Percentiles rank a stretch among this genome's conserved stretches.
Conservation (phyloP, 2,797 vertebrate species). For the Telmatherina bonti region DNA sequence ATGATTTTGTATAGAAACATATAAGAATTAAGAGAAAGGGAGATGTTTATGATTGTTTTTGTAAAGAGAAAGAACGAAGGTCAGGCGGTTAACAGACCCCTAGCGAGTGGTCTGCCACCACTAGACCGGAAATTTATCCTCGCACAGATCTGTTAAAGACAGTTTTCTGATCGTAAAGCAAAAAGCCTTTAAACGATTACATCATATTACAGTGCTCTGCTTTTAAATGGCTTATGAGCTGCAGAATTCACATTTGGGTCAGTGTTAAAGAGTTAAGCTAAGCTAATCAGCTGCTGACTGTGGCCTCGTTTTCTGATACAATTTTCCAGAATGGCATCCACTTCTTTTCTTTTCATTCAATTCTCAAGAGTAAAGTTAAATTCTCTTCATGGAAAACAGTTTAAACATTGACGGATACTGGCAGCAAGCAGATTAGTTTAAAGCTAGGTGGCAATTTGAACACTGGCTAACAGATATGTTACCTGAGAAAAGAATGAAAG, state of each 20-base stretch:
- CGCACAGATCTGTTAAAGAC: too few relatives aligned
- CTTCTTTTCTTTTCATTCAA: neutral
- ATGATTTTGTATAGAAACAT: too few relatives aligned
- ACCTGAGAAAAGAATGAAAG: slow-evolving; percentile 2
- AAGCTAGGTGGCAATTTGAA: neutral
- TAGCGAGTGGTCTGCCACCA: too few relatives aligned
- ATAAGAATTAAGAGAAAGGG: too few relatives aligned
- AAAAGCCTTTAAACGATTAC: neutral
- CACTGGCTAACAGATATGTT: neutral
- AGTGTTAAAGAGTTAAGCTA: neutral
- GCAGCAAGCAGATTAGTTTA: neutral
- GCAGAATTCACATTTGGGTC: slow-evolving; percentile 6
- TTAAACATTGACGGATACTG: neutral
- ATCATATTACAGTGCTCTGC: neutral
- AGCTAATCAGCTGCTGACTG: neutral
- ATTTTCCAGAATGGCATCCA: neutral
- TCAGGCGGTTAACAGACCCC: too few relatives aligned
- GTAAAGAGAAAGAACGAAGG: too few relatives aligned
- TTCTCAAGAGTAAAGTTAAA: neutral
- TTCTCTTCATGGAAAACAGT: neutral
- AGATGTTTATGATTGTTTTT: too few relatives aligned
- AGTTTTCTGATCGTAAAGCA: neutral
- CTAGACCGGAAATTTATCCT: too few relatives aligned
- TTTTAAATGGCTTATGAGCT: neutral
- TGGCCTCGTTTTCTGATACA: neutral